Evolutionary conservation across 37 sponge, comb jelly and placozoan genomes (phyloP).

Genomic region (Eunapius fragilis): DNA sequence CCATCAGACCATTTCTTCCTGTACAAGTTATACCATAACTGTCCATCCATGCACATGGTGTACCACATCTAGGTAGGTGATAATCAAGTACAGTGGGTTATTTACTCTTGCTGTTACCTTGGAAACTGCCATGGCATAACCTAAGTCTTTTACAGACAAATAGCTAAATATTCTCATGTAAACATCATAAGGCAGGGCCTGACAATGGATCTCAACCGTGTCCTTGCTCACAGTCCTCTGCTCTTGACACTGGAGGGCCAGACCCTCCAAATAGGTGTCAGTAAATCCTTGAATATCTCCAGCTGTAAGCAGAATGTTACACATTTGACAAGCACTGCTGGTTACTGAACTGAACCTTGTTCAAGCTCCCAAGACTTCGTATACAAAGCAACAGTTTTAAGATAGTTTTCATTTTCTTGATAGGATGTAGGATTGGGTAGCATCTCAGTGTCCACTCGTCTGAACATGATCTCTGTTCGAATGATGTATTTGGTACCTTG

Average conservation of each 20-base stretch:
- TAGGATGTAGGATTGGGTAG: conserved; percentile 25
- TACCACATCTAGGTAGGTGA: conserved; percentile 29
- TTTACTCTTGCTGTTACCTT: neutral
- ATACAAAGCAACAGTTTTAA: conserved; percentile 36
- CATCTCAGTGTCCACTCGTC: conserved; percentile 55
- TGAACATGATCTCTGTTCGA: conserved; percentile 51
- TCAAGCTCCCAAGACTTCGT: conserved; percentile 37
- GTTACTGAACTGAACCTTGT: neutral
- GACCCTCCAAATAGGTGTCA: conserved; percentile 41
- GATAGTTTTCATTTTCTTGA: conserved; percentile 5
- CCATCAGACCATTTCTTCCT: neutral
- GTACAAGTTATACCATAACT: too few species aligned
- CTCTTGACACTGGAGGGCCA: conserved; percentile 14
- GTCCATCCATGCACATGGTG: conserved; percentile 28
- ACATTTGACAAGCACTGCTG: too few species aligned
- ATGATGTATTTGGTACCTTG: conserved; percentile 42
- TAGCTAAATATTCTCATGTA: too few species aligned
- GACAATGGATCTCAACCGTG: neutral
- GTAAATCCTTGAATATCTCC: conserved; percentile 40
- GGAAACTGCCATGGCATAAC: neutral
- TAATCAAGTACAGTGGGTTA: neutral
- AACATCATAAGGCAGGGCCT: conserved; percentile 25
- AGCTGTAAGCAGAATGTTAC: neutral
- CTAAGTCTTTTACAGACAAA: conserved; percentile 7
- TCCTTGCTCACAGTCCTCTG: conserved; percentile 25